Percentiles rank a stretch among this genome's conserved stretches.
These are phyloP conservation scores for Nestor notabilis DNA, from an alignment of 2,113 vertebrate species.

Conservation along the genomic window DNA sequence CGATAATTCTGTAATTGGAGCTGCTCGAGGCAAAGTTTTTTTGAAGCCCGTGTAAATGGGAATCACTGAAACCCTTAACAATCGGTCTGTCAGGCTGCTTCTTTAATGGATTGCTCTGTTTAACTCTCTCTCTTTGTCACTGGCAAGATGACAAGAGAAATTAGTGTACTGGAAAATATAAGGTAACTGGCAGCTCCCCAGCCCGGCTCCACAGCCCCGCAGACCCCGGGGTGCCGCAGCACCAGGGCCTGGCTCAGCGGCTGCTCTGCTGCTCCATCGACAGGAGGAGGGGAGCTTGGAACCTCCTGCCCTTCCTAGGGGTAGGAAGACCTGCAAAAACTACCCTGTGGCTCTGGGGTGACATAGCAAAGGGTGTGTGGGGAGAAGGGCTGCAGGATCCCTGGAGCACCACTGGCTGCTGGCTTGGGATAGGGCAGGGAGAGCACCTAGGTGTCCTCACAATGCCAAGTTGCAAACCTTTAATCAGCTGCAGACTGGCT, in stretches of 20 bases:
- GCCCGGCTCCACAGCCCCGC: background rate
- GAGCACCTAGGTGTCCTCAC: background rate
- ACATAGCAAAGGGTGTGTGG: background rate
- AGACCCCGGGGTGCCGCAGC: background rate
- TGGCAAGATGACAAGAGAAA: constrained; percentile 59
- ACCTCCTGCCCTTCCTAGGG: background rate
- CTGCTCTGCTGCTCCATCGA: background rate
- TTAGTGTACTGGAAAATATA: constrained; percentile 58
- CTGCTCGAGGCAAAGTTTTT: constrained; percentile 28
- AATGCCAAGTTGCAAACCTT: background rate
- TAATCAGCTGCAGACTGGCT: background rate
- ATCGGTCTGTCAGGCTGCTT: constrained; percentile 36
- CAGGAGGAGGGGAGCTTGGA: background rate
- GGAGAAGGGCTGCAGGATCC: background rate
- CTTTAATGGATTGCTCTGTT: constrained; percentile 62
- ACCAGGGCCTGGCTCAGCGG: background rate
- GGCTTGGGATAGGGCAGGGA: background rate
- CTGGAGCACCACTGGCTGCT: background rate
- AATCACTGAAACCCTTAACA: constrained; percentile 54
- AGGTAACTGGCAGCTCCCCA: constrained; percentile 50
- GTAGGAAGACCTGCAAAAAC: background rate
- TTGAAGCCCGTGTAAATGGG: constrained; percentile 54
- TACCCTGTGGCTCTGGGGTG: background rate
- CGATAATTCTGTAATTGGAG: constrained; percentile 67
- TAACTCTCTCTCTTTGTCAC: constrained; percentile 61